These are phyloP conservation scores for Leuctra nigra DNA, from an alignment of 2,888 invertebrate species.

Conservation along the genomic window DNA sequence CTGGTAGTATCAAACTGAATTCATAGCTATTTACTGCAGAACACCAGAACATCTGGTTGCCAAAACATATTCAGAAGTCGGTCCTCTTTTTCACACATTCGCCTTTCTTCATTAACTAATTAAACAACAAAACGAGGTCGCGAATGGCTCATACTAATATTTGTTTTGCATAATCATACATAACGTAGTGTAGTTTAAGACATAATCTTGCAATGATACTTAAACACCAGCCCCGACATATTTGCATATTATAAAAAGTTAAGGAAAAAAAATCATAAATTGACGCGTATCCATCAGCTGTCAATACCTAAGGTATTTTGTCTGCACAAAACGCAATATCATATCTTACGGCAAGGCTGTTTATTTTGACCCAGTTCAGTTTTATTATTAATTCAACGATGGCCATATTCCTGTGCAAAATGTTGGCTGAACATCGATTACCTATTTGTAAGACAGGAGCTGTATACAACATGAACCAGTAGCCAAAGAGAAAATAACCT, in stretches of 20 bases:
- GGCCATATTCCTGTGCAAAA: neutral
- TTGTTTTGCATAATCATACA: neutral
- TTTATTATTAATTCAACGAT: neutral
- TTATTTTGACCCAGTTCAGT: neutral
- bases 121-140: neutral
- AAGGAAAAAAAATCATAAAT: too few species aligned
- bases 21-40: too few species aligned
- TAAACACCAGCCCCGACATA: too few species aligned
- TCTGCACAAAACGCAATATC: too few species aligned
- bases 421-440: neutral
- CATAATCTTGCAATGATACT: too few species aligned
- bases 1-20: too few species aligned
- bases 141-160: neutral
- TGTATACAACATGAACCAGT: neutral
- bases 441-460: too few species aligned
- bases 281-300: too few species aligned
- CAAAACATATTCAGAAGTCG: too few species aligned
- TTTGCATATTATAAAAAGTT: too few species aligned
- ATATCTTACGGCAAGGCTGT: constrained; percentile 6
- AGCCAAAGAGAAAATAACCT: constrained; percentile 11
- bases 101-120: neutral
- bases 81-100: neutral
- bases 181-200: neutral
- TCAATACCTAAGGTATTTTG: too few species aligned
- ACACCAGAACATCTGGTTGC: too few species aligned